Evolutionary conservation across 2,888 invertebrate species (phyloP), one percentile per base, ranked within the genome.

Genomic region (Macrosiphum euphorbiae): DNA sequence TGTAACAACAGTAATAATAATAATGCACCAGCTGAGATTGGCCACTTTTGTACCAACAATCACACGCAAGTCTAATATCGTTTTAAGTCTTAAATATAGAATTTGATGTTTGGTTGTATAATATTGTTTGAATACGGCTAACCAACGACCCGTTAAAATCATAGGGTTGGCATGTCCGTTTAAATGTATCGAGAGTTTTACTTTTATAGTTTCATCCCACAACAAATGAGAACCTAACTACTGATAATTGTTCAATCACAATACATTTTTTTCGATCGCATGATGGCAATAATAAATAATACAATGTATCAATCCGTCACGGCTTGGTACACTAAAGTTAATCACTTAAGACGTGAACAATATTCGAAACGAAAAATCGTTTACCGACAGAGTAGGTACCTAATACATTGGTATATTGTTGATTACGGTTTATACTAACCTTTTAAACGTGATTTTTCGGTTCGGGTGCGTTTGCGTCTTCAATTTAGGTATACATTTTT

Each of bases 321-420:
- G 78, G 78, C 8, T 35, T 24, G 35, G 35, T 78, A 35, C 35
- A 35, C 35, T 41, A 8, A 35, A 20, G 7, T 35, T 35, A 35
- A 78, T 78, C 78, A 35, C 35, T 7, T 35, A 20, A 35, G 20
- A 20, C 35, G 20, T 1, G 8, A 78, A 78, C 78, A 78, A 78
- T 20, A 78, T 61, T 28, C 58, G 89, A 89, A 58, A 89, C 58
- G 44, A 44, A 89, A 89, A 89, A 89, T 58, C 28, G 26, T 26
- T 11, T 44, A 47, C n/a, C 0, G 35, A 35, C 35, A 8, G 20
- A 35, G 35, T n/a, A n/a, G n/a, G n/a, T 44, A 44, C 44, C 44
- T 67, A 35, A 35, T 26, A 78, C 1, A 26, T 8, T 26, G 16
- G 20, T 35, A 7, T 35, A 78, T 85, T 28, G 24, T 44, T 50